Evolutionary conservation across 2,888 invertebrate genomes (phyloP).

Genomic region (Pocota personata): DNA sequence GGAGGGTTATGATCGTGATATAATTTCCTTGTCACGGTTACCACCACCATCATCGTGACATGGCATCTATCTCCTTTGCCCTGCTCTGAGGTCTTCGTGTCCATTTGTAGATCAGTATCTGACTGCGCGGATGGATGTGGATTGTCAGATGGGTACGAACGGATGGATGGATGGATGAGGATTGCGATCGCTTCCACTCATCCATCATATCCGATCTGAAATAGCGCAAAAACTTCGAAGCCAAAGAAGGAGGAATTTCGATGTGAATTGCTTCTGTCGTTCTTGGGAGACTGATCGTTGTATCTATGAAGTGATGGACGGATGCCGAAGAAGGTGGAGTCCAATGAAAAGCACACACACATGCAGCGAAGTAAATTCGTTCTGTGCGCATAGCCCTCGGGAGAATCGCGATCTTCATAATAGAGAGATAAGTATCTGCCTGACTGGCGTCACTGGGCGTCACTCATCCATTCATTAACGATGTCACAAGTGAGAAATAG

Average conservation of each 20-base stretch:
- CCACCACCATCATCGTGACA: constrained; percentile 20
- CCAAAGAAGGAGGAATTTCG: constrained; percentile 17
- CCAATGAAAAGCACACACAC: constrained; percentile 24
- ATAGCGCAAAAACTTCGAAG: constrained; percentile 10
- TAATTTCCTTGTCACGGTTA: constrained; percentile 66
- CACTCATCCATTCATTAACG: constrained; percentile 67
- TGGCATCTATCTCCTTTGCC: constrained; percentile 43
- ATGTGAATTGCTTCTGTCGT: constrained; percentile 38
- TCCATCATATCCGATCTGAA: constrained; percentile 64
- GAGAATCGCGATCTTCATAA: constrained; percentile 21
- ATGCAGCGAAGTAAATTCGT: constrained; percentile 20
- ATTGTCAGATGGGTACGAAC: constrained; percentile 21
- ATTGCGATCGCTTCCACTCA: constrained; percentile 50
- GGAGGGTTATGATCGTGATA: constrained; percentile 54
- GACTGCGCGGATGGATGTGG: constrained; percentile 46
- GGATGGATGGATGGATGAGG: constrained; percentile 38
- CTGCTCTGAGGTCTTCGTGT: constrained; percentile 50
- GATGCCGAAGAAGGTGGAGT: constrained; percentile 49
- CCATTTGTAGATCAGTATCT: constrained; percentile 55
- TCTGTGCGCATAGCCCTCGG: constrained; percentile 2
- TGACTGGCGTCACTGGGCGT: constrained; percentile 63
- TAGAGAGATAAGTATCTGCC: constrained; percentile 39
- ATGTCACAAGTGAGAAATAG: constrained; percentile 73
- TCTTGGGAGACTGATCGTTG: background rate
- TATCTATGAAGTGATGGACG: constrained; percentile 42